Conservation (phyloP, 1,140 invertebrate genomes). For the Tetramorium simillimum region DNA sequence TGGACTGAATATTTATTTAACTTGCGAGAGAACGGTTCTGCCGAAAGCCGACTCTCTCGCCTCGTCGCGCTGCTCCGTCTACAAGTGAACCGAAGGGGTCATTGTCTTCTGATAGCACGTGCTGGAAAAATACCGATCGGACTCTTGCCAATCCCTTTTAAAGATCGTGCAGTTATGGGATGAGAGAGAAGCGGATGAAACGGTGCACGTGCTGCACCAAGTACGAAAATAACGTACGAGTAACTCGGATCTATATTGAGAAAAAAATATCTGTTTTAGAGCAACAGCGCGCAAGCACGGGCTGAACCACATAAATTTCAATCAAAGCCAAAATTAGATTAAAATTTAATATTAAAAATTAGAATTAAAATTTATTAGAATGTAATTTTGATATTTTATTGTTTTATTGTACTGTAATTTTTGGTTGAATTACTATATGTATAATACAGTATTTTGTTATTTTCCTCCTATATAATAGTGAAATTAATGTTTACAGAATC, state of each 20-base stretch:
- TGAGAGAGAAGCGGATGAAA: background rate
- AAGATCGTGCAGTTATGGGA: background rate
- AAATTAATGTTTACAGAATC: background rate
- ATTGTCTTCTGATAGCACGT: slow-evolving; percentile 14
- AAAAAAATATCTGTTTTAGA: background rate
- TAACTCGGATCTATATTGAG: background rate
- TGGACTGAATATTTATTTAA: slow-evolving; percentile 54
- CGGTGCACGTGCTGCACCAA: background rate
- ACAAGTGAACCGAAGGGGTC: background rate
- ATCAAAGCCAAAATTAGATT: background rate
- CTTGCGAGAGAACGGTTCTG: background rate
- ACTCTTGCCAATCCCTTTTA: background rate
- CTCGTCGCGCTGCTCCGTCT: background rate
- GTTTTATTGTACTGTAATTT: background rate
- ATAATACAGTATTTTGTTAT: no score
- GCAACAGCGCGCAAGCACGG: background rate
- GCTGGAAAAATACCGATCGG: slow-evolving; percentile 13
- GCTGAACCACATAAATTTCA: background rate
- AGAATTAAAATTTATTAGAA: slow-evolving; percentile 3
- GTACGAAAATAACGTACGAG: background rate
- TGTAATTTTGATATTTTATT: background rate
- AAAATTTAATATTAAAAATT: background rate
- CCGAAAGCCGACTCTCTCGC: background rate
- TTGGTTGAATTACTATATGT: background rate
- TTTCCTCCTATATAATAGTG: background rate